phyloP scores from a whole-genome alignment of 2,888 invertebrate species.

The Pheosia gnoma region DNA sequence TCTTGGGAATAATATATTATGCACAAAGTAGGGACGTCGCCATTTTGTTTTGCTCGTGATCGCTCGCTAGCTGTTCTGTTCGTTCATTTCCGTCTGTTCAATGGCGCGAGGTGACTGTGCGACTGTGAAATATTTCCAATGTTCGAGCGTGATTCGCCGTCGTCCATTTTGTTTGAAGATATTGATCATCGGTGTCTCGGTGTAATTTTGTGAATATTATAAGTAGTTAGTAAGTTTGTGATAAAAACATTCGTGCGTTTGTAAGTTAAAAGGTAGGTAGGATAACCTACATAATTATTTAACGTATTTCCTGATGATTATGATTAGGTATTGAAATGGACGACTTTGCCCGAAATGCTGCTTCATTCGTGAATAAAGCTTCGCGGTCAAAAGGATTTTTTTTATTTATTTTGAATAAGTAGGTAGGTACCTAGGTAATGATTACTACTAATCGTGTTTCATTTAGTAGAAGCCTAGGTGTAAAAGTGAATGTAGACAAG shows the following conservation, averaged over 20 bases:
- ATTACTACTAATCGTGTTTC: no score
- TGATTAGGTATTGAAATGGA: no score
- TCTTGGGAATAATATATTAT: neutral
- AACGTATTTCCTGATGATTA: no score
- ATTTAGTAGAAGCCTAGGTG: no score
- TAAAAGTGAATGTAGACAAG: no score
- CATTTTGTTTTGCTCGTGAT: neutral
- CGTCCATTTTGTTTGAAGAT: constrained; percentile 1
- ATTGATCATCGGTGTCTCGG: neutral
- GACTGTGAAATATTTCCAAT: neutral
- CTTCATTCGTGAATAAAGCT: no score
- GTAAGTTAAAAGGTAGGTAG: neutral
- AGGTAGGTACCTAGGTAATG: no score
- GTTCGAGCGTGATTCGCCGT: neutral
- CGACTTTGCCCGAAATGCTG: no score
- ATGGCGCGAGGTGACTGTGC: neutral
- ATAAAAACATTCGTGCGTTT: neutral
- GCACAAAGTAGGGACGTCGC: neutral
- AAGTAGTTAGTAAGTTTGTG: neutral
- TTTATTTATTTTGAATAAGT: no score
- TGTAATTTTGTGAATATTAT: neutral
- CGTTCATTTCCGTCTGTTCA: neutral
- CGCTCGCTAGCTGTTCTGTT: neutral
- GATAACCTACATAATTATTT: no score
- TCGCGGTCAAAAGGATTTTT: no score